These are phyloP conservation scores for Hypena proboscidalis DNA, from an alignment of 2,888 invertebrate genomes.

Conservation along the genomic window DNA sequence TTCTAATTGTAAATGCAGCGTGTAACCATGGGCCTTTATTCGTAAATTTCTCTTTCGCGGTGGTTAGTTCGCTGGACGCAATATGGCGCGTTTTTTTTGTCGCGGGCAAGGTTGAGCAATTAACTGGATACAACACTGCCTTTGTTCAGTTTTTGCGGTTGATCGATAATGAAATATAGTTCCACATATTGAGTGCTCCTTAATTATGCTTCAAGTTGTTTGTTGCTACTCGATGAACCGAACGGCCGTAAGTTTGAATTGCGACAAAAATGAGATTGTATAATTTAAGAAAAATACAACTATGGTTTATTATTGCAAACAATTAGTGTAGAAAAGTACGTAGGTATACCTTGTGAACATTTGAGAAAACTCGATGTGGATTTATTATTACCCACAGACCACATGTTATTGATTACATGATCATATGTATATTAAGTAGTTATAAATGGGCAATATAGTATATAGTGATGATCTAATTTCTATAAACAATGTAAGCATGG, in stretches of 20 bases:
- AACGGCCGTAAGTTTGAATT: neutral
- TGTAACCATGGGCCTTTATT: conserved; percentile 83
- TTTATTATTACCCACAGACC: too few relatives aligned
- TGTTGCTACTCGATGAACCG: neutral
- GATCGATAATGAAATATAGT: conserved; percentile 62
- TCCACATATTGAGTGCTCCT: conserved; percentile 35
- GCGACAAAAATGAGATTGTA: too few relatives aligned
- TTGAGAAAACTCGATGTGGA: too few relatives aligned
- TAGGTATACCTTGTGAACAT: too few relatives aligned
- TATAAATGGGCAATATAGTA: too few relatives aligned
- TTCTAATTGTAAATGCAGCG: conserved; percentile 84
- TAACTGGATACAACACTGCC: conserved; percentile 71
- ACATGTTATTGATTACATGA: too few relatives aligned
- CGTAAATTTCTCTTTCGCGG: conserved; percentile 83
- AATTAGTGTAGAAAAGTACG: too few relatives aligned
- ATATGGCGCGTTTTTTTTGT: conserved; percentile 77
- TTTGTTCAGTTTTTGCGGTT: conserved; percentile 75
- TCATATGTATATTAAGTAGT: too few relatives aligned
- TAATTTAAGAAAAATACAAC: too few relatives aligned
- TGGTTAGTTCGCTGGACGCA: conserved; percentile 82
- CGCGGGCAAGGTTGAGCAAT: conserved; percentile 77
- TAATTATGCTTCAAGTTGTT: conserved; percentile 12
- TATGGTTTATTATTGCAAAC: too few relatives aligned
- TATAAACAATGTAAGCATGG: conserved; percentile 42
- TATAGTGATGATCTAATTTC: conserved; percentile 4